Percentiles rank a stretch among this genome's conserved stretches.
These are phyloP conservation scores for Linnaemya tessellans DNA, from an alignment of 2,888 invertebrate species.

Conservation along the genomic window DNA sequence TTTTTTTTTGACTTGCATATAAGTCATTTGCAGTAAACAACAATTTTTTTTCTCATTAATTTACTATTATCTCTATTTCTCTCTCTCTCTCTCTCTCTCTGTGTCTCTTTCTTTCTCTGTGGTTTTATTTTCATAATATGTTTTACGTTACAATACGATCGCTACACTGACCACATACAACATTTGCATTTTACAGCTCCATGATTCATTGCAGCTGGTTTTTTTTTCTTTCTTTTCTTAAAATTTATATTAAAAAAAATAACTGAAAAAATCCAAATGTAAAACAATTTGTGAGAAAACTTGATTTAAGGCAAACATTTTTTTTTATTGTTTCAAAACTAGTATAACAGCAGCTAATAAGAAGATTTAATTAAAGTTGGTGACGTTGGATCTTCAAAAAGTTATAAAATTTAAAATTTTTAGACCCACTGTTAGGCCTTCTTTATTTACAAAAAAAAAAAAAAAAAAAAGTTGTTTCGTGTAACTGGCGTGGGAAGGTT, in stretches of 20 bases:
- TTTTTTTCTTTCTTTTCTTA: constrained; percentile 20
- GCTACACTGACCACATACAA: constrained; percentile 61
- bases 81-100: neutral
- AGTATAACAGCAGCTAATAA: neutral
- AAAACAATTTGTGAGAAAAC: constrained; percentile 40
- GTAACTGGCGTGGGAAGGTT: too few species aligned
- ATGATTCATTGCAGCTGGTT: constrained; percentile 51
- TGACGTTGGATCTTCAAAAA: constrained; percentile 22
- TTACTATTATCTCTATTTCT: neutral
- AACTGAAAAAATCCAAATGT: constrained; percentile 13
- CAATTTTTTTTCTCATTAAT: neutral
- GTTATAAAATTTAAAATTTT: constrained; percentile 25
- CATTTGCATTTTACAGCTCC: constrained; percentile 44
- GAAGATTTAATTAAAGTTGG: neutral
- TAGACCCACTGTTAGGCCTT: too few species aligned
- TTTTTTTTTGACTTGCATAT: neutral
- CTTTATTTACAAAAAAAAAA: too few species aligned
- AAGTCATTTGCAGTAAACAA: neutral
- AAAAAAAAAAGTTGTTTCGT: too few species aligned
- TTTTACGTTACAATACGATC: neutral
- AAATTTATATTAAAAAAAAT: neutral
- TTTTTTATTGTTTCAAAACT: constrained; percentile 27
- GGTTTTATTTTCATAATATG: neutral
- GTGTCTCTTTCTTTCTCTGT: neutral
- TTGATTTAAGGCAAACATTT: constrained; percentile 12